A percentile compares a stretch with the other conserved stretches of the same genome.
Evolutionary conservation across 2,888 invertebrate genomes (phyloP).

Genomic region (Cryptocephalus moraei): DNA sequence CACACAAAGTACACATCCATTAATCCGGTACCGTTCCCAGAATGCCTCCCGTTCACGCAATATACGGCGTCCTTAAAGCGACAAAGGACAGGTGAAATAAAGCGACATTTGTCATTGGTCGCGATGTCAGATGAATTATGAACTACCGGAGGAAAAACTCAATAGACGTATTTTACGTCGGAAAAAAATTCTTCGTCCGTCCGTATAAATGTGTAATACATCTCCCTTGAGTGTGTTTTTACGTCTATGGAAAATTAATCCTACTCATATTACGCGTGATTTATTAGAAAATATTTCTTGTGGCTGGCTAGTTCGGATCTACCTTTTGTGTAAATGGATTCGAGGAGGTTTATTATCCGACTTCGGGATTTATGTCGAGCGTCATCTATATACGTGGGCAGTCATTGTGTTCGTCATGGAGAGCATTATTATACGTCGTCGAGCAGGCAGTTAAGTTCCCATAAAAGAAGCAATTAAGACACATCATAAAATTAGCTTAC

Average conservation of each 20-base stretch:
- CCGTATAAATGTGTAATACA: constrained; percentile 24
- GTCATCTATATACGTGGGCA: too few species aligned
- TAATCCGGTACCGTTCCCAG: too few species aligned
- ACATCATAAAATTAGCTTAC: too few species aligned
- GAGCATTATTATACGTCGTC: too few species aligned
- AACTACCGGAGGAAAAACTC: constrained; percentile 27
- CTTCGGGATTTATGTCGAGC: too few species aligned
- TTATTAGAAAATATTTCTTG: constrained; percentile 5
- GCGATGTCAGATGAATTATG: constrained; percentile 28
- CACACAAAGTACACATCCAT: too few species aligned
- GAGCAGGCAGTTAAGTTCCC: too few species aligned
- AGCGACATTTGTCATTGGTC: constrained; percentile 28
- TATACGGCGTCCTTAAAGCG: too few species aligned
- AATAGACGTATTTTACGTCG: constrained; percentile 29
- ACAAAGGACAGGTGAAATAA: constrained; percentile 28
- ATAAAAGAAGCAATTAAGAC: too few species aligned
- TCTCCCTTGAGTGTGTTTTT: constrained; percentile 6
- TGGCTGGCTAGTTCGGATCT: background rate
- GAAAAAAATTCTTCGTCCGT: constrained; percentile 24
- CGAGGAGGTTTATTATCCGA: background rate
- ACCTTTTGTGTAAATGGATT: constrained; percentile 1
- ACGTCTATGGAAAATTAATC: constrained; percentile 6
- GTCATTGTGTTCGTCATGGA: too few species aligned
- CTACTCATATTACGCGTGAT: constrained; percentile 7
- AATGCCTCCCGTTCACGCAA: too few species aligned